Evolutionary conservation across 2,113 vertebrate genomes (phyloP), one percentile per base, ranked within the genome.

Genomic region (Melanocharis versteri): DNA sequence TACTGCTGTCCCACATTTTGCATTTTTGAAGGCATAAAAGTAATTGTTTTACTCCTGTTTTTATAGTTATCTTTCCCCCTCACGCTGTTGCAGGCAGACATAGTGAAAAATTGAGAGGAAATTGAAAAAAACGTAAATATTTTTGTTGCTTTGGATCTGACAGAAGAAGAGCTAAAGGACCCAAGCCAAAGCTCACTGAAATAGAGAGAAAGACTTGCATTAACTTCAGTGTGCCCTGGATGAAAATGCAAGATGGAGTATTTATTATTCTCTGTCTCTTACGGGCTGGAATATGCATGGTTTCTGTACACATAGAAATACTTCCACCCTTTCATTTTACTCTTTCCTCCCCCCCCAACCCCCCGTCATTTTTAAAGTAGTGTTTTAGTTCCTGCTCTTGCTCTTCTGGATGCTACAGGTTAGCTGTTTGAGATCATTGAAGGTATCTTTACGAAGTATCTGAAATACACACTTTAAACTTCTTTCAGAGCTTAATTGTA

Each of bases 131-230:
- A 81, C 33, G 57, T 77, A 26, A 75, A 57, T 84, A 33, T 94
- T 92, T 62, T 64, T 94, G 68, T 50, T 94, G 75, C 85, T 90
- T 71, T 96, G 61, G 27, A 75, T 75, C 37, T 96, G 77, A 88
- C 66, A 85, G 57, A 73, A 79, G 27, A 83, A 35, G 48, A 70
- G 73, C 71, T 90, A 61, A 91, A 71, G 75, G 56, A 88, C 30
- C 44, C 50, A 64, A 86, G 57, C 53, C 76, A 87, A 79, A 93
- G 31, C 35, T 64, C 71, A 54, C 9, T 87, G 83, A 96, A 92
- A 80, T 69, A 0, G 7, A 30, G 51, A 91, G 56, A 70, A 94
- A 75, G 64, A 76, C 15, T 86, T 58, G 33, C 50, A 28, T 89
- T 83, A 82, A 60, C 31, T 82, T 94, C 57, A 60, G 0, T 73